Percentiles rank a stretch among this genome's conserved stretches.
Conservation (phyloP, 2,888 invertebrate species). For the Keiferia lycopersicella region DNA sequence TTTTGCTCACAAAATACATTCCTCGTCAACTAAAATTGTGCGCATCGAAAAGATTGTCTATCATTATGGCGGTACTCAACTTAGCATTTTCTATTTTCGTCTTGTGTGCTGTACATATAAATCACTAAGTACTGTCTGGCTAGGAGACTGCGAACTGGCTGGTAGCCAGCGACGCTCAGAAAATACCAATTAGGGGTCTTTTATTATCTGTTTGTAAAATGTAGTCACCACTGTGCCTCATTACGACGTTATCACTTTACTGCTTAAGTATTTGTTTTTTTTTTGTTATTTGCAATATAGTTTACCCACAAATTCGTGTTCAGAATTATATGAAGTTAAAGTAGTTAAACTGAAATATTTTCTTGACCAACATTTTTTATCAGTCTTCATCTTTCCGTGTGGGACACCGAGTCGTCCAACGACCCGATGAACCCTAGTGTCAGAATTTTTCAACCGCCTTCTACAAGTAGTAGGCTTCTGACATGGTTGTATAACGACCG, state of each 20-base stretch:
- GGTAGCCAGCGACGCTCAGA: conserved; percentile 6
- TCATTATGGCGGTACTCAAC: background rate
- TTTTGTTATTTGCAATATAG: background rate
- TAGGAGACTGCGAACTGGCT: background rate
- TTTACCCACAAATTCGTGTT: background rate
- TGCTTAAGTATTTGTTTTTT: background rate
- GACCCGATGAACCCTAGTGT: too few species aligned
- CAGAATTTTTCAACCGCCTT: too few species aligned
- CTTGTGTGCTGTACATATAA: conserved; percentile 2
- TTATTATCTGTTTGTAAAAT: conserved; percentile 34
- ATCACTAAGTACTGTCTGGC: background rate
- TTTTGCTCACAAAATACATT: too few species aligned
- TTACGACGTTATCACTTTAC: background rate
- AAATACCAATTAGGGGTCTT: conserved; percentile 41
- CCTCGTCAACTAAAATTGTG: too few species aligned
- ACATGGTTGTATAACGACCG: too few species aligned
- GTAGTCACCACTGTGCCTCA: background rate
- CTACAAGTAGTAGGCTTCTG: too few species aligned
- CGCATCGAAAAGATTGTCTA: too few species aligned
- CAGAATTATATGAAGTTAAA: too few species aligned
- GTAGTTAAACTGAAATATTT: too few species aligned
- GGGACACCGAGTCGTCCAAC: too few species aligned
- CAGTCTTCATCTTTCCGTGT: too few species aligned
- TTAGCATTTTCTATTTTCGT: conserved; percentile 5
- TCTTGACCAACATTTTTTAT: too few species aligned